A percentile compares a stretch with the other conserved stretches of the same genome.
Conservation (phyloP, 1,140 invertebrate genomes). For the Aradophagus sp. region DNA sequence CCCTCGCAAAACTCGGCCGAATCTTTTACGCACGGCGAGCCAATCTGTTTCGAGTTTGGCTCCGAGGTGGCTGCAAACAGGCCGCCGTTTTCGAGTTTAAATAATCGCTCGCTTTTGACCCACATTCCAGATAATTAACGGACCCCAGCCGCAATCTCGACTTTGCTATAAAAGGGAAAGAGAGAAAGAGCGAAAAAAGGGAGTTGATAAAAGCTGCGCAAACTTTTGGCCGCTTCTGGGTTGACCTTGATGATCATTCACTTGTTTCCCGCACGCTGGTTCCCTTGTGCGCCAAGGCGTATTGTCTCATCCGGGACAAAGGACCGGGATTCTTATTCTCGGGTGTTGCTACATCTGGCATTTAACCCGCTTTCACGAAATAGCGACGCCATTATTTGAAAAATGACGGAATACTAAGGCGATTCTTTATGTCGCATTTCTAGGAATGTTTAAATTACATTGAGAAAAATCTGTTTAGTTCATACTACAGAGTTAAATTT, state of each 20-base stretch:
- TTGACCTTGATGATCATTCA: conserved; percentile 21
- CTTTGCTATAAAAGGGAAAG: no score
- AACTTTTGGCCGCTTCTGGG: background rate
- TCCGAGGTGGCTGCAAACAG: conserved; percentile 21
- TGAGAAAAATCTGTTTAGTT: no score
- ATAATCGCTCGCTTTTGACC: conserved; percentile 25
- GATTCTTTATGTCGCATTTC: no score
- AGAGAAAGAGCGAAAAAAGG: no score
- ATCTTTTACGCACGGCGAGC: conserved; percentile 17
- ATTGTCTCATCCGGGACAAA: conserved; percentile 19
- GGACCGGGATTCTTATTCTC: conserved; percentile 5
- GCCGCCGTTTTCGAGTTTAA: conserved; percentile 15
- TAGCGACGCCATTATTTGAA: no score
- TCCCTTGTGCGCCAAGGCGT: conserved; percentile 3
- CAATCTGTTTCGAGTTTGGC: conserved; percentile 31
- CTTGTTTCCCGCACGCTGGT: conserved; percentile 6
- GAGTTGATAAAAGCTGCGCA: background rate
- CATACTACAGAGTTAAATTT: no score
- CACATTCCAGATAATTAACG: conserved; percentile 27
- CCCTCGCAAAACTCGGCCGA: conserved; percentile 23
- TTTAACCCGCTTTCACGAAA: conserved; percentile 23
- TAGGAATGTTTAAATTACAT: no score
- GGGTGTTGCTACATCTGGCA: conserved; percentile 12
- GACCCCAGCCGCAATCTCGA: conserved; percentile 16
- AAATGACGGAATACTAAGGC: no score